phyloP scores from a whole-genome alignment of 2,113 vertebrate genomes.

The Donacobius atricapilla region DNA sequence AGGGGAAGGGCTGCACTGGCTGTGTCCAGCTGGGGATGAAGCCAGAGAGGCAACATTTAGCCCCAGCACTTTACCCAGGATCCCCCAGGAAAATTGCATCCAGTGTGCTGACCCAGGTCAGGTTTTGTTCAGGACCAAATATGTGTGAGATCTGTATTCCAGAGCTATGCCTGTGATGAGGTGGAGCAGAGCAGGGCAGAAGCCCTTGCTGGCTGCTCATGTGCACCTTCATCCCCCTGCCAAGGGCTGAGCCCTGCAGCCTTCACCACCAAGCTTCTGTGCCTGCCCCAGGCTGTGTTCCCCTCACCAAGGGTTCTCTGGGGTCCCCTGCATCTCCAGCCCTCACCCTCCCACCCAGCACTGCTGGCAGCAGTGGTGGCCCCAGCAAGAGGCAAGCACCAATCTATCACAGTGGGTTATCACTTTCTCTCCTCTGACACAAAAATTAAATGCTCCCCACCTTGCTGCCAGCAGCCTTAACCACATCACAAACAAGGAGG shows the following conservation, averaged over 20 bases:
- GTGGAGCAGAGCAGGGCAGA: neutral
- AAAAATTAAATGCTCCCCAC: neutral
- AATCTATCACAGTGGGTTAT: neutral
- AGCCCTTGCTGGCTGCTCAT: fast-evolving
- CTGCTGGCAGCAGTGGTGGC: neutral
- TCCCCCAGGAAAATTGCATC: neutral
- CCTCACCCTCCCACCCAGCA: neutral
- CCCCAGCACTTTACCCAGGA: neutral
- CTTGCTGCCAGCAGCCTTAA: conserved; percentile 34
- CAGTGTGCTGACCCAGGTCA: fast-evolving
- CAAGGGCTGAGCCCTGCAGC: neutral
- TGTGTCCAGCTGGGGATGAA: neutral
- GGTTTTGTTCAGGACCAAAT: neutral
- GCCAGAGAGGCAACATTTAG: neutral
- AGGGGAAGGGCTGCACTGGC: neutral
- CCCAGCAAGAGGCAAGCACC: neutral
- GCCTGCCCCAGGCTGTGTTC: fast-evolving
- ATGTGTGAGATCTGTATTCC: neutral
- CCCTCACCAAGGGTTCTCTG: neutral
- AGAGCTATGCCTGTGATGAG: neutral
- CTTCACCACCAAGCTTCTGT: neutral
- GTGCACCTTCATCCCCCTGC: neutral
- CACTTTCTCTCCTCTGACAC: neutral
- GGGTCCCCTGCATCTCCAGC: neutral
- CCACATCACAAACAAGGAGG: conserved; percentile 59